Percentiles rank a stretch among this genome's conserved stretches.
Conservation (phyloP, 2,113 vertebrate species). For the Silurus asotus region DNA sequence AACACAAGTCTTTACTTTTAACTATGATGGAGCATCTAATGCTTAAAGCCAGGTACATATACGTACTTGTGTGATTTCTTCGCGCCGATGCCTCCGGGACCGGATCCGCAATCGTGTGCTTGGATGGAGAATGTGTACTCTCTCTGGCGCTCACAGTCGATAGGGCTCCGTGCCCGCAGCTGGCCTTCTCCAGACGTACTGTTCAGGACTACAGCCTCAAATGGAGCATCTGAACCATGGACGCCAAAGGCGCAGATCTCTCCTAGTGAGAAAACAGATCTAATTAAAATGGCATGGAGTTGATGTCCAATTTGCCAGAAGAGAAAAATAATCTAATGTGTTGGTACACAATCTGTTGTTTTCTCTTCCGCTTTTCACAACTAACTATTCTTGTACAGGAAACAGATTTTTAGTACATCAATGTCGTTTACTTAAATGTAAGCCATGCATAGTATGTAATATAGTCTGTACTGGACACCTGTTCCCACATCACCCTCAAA, state of each 20-base stretch:
- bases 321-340: constrained; percentile 5
- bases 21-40: neutral
- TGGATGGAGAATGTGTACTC: constrained; percentile 98
- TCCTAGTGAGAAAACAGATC: constrained; percentile 69
- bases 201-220: constrained; percentile 93
- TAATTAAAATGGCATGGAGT: constrained; percentile 20
- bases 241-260: constrained; percentile 98
- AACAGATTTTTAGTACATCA: neutral
- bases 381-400: neutral
- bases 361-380: neutral
- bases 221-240: constrained; percentile 87
- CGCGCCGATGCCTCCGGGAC: constrained; percentile 80
- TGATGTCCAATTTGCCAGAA: neutral
- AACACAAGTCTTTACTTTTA: neutral
- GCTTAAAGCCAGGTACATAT: neutral
- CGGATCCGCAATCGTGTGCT: constrained; percentile 91
- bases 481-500: neutral
- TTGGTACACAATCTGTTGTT: neutral
- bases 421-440: neutral
- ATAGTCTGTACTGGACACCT: neutral
- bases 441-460: neutral
- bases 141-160: constrained; percentile 94
- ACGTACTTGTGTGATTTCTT: constrained; percentile 99
- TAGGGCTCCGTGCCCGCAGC: constrained; percentile 82
- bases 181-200: constrained; percentile 92